Evolutionary conservation across 2,113 vertebrate genomes (phyloP).

Genomic region (Blennius ocellaris): DNA sequence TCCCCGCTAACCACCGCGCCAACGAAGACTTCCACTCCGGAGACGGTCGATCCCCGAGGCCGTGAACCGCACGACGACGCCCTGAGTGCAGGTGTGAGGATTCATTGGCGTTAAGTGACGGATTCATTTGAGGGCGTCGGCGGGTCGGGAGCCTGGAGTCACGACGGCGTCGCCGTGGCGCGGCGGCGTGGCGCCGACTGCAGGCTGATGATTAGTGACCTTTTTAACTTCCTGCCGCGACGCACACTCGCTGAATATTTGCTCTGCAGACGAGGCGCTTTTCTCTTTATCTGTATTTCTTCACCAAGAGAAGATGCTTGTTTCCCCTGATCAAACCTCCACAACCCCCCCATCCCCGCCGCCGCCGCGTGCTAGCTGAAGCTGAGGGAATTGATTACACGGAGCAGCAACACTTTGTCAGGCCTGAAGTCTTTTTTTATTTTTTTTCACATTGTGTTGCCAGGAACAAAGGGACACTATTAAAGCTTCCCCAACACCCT

Average conservation of each 20-base stretch:
- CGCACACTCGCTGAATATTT: slow-evolving; percentile 7
- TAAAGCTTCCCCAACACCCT: slow-evolving; percentile 67
- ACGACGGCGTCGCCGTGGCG: too few relatives aligned
- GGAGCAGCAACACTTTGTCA: slow-evolving; percentile 62
- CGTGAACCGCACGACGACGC: too few relatives aligned
- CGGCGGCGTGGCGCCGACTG: not conserved
- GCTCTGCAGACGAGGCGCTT: not conserved
- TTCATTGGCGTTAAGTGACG: too few relatives aligned
- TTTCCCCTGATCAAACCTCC: slow-evolving; percentile 45
- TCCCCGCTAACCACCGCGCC: too few relatives aligned
- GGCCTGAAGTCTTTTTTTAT: slow-evolving; percentile 59
- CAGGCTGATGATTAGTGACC: not conserved
- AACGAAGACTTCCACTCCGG: too few relatives aligned
- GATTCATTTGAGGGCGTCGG: too few relatives aligned
- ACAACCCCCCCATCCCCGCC: too few relatives aligned
- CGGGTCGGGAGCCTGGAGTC: too few relatives aligned
- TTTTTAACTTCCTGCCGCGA: not conserved
- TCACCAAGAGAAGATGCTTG: slow-evolving; percentile 29
- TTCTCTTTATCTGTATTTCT: slow-evolving; percentile 20
- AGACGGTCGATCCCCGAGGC: too few relatives aligned
- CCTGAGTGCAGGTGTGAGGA: too few relatives aligned
- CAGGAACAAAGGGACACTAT: slow-evolving; percentile 67
- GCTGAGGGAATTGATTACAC: slow-evolving; percentile 70
- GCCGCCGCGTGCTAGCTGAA: slow-evolving; percentile 35
- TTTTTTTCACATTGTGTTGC: slow-evolving; percentile 49